These are phyloP conservation scores for Myrmecophaga tridactyla DNA, from an alignment of 2,113 vertebrate genomes.

Conservation along the genomic window DNA sequence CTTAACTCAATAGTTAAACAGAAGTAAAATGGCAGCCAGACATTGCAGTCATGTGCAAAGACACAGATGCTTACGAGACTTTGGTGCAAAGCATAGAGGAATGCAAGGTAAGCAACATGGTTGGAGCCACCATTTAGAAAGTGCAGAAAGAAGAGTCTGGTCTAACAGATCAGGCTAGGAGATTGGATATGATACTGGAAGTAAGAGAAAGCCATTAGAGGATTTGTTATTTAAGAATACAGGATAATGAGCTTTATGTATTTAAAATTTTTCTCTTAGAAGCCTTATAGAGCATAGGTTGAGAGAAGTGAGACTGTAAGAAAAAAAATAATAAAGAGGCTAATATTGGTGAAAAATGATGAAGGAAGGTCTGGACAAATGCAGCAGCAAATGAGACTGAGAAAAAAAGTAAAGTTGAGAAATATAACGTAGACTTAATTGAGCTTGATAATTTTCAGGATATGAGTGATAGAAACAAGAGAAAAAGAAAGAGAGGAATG, in stretches of 20 bases:
- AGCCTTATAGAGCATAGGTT: background rate
- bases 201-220: background rate
- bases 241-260: background rate
- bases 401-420: background rate
- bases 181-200: background rate
- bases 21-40: background rate
- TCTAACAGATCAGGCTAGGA: background rate
- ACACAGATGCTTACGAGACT: background rate
- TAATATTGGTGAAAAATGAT: too few relatives aligned
- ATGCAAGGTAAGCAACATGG: rapidly evolving
- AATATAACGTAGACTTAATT: background rate
- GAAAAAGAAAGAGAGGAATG: too few relatives aligned
- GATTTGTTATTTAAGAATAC: background rate
- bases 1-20: background rate
- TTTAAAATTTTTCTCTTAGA: background rate
- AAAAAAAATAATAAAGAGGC: background rate
- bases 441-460: background rate
- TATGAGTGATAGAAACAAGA: background rate
- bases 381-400: background rate
- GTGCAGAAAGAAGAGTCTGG: background rate
- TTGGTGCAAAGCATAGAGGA: background rate
- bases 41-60: background rate
- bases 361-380: background rate
- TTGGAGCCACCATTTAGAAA: background rate
- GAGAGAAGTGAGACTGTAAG: background rate